Percentiles rank a stretch among this genome's conserved stretches.
phyloP scores from a whole-genome alignment of 2,113 vertebrate species.

The Ornithorhynchus anatinus region DNA sequence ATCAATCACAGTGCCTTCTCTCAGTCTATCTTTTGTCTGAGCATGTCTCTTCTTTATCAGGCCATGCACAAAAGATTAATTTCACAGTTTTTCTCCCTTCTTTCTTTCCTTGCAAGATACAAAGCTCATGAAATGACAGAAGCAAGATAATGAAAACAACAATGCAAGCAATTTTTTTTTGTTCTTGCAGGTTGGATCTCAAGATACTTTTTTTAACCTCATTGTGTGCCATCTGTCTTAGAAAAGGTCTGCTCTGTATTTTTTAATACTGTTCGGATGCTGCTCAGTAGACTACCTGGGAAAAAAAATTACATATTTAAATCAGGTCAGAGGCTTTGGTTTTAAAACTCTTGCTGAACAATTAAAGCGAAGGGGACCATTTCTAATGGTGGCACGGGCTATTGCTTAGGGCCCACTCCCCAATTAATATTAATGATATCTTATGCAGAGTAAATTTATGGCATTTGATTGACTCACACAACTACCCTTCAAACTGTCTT shows the following conservation, averaged over 20 bases:
- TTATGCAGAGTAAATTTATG: slow-evolving; percentile 74
- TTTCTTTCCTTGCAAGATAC: slow-evolving; percentile 95
- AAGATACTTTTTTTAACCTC: slow-evolving; percentile 86
- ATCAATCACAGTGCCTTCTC: slow-evolving; percentile 99
- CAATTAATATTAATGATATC: slow-evolving; percentile 80
- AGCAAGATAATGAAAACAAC: slow-evolving; percentile 99
- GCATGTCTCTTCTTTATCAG: slow-evolving; percentile 98
- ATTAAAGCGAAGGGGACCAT: slow-evolving; percentile 63
- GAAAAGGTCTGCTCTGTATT: slow-evolving; percentile 78
- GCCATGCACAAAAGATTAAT: slow-evolving; percentile 99
- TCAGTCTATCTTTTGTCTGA: slow-evolving; percentile 98
- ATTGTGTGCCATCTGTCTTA: slow-evolving; percentile 90
- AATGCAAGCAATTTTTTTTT: slow-evolving; percentile 95
- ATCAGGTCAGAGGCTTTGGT: slow-evolving; percentile 57
- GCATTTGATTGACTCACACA: slow-evolving; percentile 77
- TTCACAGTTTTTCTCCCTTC: slow-evolving; percentile 94
- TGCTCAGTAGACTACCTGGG: slow-evolving; percentile 74
- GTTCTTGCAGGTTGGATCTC: slow-evolving; percentile 92
- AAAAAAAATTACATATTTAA: slow-evolving; percentile 65
- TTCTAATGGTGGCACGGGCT: slow-evolving; percentile 72
- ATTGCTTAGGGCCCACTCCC: slow-evolving; percentile 70
- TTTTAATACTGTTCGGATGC: slow-evolving; percentile 82
- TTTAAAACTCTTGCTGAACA: slow-evolving; percentile 60
- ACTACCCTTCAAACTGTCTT: slow-evolving; percentile 75
- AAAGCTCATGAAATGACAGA: slow-evolving; percentile 98